phyloP scores from a whole-genome alignment of 2,888 invertebrate species.

The Serripes groenlandicus region DNA sequence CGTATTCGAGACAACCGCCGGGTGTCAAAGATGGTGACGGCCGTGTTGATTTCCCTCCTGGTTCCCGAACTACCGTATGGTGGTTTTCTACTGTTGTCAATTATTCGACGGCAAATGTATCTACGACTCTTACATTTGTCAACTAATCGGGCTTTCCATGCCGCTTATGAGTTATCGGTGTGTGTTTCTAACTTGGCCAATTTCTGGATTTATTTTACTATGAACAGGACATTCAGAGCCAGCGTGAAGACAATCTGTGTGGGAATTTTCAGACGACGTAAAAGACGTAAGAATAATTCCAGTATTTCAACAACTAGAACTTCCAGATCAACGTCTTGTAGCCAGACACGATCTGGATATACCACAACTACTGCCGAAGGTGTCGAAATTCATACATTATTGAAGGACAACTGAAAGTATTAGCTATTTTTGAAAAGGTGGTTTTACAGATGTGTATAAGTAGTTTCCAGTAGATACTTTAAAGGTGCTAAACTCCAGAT shows the following conservation, averaged over 20 bases:
- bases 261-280: background rate
- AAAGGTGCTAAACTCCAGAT: too few species aligned
- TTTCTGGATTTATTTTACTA: constrained; percentile 2
- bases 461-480: too few species aligned
- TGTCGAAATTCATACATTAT: background rate
- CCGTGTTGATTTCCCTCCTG: constrained; percentile 1
- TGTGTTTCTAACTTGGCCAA: background rate
- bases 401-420: too few species aligned
- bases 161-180: background rate
- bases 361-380: background rate
- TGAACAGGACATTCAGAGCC: constrained; percentile 11
- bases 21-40: background rate
- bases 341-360: background rate
- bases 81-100: constrained; percentile 1
- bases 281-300: background rate
- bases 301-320: background rate
- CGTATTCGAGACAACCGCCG: background rate
- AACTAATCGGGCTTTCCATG: constrained; percentile 12
- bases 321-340: background rate
- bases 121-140: background rate
- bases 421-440: too few species aligned
- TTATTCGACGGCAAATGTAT: background rate
- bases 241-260: background rate
- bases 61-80: constrained; percentile 8
- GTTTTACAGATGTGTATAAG: too few species aligned